Conservation (phyloP, 23 tunicate genomes). For the Corella eumyota region DNA sequence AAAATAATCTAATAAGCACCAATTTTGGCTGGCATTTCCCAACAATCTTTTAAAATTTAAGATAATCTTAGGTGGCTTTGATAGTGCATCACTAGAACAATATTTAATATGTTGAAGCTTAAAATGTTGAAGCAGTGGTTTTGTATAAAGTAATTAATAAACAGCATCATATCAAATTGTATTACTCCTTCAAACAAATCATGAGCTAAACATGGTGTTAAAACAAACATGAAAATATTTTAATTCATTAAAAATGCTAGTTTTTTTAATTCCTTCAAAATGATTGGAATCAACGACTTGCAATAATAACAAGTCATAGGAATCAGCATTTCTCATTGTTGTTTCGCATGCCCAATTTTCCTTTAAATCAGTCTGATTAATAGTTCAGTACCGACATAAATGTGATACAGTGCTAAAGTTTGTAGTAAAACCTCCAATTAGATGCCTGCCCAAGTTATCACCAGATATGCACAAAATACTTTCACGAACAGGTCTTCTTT, state of each 20-base stretch:
- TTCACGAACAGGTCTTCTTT: conserved; percentile 2
- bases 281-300: not conserved
- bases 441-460: conserved; percentile 31
- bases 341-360: not conserved
- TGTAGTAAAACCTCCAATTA: conserved; percentile 42
- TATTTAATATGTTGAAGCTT: too few relatives aligned
- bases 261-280: not conserved
- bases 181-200: conserved; percentile 43
- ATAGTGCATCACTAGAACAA: too few relatives aligned
- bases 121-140: not conserved
- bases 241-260: conserved; percentile 5
- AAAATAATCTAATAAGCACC: conserved; percentile 9
- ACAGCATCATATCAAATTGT: conserved; percentile 21
- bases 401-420: conserved; percentile 20
- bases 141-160: conserved; percentile 5
- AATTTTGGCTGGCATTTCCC: conserved; percentile 13
- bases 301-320: not conserved
- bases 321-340: conserved; percentile 1
- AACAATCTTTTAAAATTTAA: not conserved
- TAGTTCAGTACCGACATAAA: conserved; percentile 23
- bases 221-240: conserved; percentile 23
- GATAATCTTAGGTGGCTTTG: too few relatives aligned
- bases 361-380: not conserved
- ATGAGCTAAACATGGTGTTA: conserved; percentile 24
- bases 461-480: conserved; percentile 11